These are phyloP conservation scores for Apostichopus californicus DNA, from an alignment of 35 echinoderm and acorn worm species.

Conservation along the genomic window DNA sequence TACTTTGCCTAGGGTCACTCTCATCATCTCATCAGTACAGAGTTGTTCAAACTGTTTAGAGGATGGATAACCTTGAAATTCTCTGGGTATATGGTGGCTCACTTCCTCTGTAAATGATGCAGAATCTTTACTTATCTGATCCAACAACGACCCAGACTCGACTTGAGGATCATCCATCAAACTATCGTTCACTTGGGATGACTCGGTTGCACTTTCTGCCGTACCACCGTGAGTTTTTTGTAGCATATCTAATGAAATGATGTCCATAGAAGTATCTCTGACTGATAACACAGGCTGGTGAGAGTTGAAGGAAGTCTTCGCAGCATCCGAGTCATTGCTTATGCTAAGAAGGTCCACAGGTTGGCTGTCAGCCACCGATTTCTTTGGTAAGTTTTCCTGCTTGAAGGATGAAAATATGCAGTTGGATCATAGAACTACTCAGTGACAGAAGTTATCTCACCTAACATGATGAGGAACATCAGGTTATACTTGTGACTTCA, in stretches of 20 bases:
- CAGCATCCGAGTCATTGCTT: neutral
- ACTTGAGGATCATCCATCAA: neutral
- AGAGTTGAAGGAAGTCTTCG: neutral
- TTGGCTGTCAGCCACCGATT: neutral
- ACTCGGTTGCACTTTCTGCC: neutral
- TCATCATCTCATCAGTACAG: slow-evolving; percentile 54
- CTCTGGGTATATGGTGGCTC: slow-evolving; percentile 6
- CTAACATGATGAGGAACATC: no score
- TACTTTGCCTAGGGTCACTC: slow-evolving; percentile 65
- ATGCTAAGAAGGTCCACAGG: neutral
- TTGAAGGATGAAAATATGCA: neutral
- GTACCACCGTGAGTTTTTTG: neutral
- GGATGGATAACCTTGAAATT: slow-evolving; percentile 13
- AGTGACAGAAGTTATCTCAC: neutral
- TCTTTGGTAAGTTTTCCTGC: neutral
- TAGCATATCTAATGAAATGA: neutral
- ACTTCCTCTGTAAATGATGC: neutral
- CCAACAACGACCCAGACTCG: neutral
- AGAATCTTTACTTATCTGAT: slow-evolving; percentile 4
- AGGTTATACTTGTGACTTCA: no score
- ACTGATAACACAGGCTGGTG: neutral
- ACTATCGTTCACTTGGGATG: neutral
- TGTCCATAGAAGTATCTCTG: neutral
- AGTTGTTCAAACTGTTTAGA: slow-evolving; percentile 45
- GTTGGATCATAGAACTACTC: neutral